These are phyloP conservation scores for Scaptomyza flava DNA, from an alignment of 2,888 invertebrate genomes.

Conservation along the genomic window DNA sequence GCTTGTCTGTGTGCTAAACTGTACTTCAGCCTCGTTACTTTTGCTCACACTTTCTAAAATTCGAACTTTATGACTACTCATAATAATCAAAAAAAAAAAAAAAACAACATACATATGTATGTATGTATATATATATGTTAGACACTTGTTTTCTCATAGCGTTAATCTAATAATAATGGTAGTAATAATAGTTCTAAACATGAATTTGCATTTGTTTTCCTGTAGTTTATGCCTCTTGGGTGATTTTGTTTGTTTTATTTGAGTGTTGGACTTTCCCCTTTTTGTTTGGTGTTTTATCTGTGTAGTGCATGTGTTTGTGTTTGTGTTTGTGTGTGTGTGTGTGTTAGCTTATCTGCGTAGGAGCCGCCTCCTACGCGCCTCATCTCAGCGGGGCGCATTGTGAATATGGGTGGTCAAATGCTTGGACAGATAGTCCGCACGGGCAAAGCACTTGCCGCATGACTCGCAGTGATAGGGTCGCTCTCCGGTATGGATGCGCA, in stretches of 20 bases:
- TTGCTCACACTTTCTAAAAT: conserved; percentile 33
- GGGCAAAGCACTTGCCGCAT: conserved; percentile 95
- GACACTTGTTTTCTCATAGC: conserved; percentile 31
- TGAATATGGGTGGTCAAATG: conserved; percentile 96
- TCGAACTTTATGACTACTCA: conserved; percentile 24
- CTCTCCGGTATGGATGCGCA: conserved; percentile 95
- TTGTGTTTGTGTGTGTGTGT: conserved; percentile 13
- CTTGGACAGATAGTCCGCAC: conserved; percentile 95
- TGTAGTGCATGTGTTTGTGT: conserved; percentile 16
- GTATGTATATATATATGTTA: conserved; percentile 13
- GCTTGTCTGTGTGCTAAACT: conserved; percentile 34
- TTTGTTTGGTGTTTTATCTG: conserved; percentile 12
- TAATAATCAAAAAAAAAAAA: conserved; percentile 13
- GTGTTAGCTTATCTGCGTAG: conserved; percentile 83
- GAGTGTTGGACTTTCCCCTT: neutral
- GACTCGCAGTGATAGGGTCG: conserved; percentile 96
- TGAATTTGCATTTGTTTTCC: conserved; percentile 58
- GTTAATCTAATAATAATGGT: conserved; percentile 47
- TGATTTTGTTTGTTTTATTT: conserved; percentile 2
- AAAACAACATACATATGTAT: conserved; percentile 12
- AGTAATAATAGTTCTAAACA: conserved; percentile 60
- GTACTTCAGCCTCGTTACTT: conserved; percentile 22
- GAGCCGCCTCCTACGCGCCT: conserved; percentile 85
- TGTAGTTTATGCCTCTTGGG: conserved; percentile 67
- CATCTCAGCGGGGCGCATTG: conserved; percentile 87